A percentile compares a stretch with the other conserved stretches of the same genome.
phyloP scores from a whole-genome alignment of 2,113 vertebrate genomes.

The Holacanthus passer region DNA sequence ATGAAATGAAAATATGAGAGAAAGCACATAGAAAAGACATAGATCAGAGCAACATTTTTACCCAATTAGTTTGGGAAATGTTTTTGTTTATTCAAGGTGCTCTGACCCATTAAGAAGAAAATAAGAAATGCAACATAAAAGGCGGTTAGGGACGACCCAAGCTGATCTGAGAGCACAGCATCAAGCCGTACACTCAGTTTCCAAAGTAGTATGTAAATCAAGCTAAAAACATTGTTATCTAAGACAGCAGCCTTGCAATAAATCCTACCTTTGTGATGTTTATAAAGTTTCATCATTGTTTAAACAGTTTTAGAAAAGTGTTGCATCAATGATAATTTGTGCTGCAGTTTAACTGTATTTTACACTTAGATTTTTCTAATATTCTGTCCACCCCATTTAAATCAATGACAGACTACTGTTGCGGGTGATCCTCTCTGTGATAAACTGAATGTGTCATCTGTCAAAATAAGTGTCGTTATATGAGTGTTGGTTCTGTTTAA shows the following conservation, averaged over 20 bases:
- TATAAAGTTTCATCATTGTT: neutral
- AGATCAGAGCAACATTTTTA: constrained; percentile 50
- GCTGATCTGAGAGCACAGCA: neutral
- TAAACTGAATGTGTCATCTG: neutral
- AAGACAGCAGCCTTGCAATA: neutral
- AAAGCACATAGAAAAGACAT: constrained; percentile 53
- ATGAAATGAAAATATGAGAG: constrained; percentile 70
- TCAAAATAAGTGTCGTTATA: neutral
- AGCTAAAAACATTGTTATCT: neutral
- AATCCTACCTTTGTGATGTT: neutral
- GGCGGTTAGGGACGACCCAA: constrained; percentile 13
- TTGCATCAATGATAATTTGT: neutral
- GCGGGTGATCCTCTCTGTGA: neutral
- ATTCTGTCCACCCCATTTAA: neutral
- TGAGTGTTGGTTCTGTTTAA: neutral
- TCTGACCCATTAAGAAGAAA: constrained; percentile 43
- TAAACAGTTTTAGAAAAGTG: neutral
- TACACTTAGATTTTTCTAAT: neutral
- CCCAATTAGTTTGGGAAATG: neutral
- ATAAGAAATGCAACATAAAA: constrained; percentile 32
- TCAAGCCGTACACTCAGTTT: neutral
- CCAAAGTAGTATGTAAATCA: neutral
- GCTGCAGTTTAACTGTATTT: neutral
- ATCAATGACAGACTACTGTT: neutral
- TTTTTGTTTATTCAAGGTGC: constrained; percentile 1